Evolutionary conservation across 2,888 invertebrate species (phyloP).

Genomic region (Neoscelio sp.): DNA sequence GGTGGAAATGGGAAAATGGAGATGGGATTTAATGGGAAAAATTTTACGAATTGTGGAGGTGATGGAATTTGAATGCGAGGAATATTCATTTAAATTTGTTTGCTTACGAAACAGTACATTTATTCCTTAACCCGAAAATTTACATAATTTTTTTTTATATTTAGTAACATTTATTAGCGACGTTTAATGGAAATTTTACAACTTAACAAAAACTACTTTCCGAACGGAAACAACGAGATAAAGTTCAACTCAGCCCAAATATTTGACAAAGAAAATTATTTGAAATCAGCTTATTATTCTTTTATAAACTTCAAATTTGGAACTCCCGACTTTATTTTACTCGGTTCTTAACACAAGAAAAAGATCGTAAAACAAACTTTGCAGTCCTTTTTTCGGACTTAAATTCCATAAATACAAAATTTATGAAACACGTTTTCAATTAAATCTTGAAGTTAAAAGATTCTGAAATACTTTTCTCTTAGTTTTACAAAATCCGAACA

Average conservation of each 20-base stretch:
- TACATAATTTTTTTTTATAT: too few species aligned
- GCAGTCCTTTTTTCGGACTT: constrained; percentile 9
- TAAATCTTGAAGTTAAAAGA: neutral
- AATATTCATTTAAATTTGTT: too few species aligned
- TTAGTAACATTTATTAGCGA: too few species aligned
- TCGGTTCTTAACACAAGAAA: constrained; percentile 12
- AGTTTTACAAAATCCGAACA: too few species aligned
- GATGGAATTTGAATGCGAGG: too few species aligned
- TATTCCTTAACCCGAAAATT: too few species aligned
- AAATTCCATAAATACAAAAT: constrained; percentile 13
- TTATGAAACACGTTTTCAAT: constrained; percentile 16
- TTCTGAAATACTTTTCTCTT: constrained; percentile 1
- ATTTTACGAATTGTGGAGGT: too few species aligned
- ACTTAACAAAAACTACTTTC: constrained; percentile 6
- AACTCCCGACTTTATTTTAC: constrained; percentile 10
- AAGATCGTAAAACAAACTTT: constrained; percentile 23
- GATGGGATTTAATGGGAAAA: too few species aligned
- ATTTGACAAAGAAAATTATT: constrained; percentile 28
- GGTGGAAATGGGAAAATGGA: too few species aligned
- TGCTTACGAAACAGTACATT: too few species aligned
- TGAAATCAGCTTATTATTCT: constrained; percentile 32
- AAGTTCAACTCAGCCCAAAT: constrained; percentile 2
- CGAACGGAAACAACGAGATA: neutral
- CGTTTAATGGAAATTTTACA: too few species aligned
- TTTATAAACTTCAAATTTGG: constrained; percentile 15